These are phyloP conservation scores for Urosaurus nigricauda DNA, from an alignment of 2,797 vertebrate species.

Conservation along the genomic window DNA sequence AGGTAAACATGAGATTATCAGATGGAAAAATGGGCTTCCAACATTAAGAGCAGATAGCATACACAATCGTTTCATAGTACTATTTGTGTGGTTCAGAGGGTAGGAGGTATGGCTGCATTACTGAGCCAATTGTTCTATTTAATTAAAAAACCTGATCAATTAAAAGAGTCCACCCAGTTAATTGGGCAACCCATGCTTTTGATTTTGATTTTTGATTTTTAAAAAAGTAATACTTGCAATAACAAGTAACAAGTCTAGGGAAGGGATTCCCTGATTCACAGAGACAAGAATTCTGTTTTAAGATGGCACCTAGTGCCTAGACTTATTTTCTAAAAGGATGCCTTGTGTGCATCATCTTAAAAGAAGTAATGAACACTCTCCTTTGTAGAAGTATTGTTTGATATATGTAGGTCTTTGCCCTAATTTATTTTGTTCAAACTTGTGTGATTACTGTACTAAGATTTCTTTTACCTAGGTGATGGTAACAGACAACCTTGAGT, in stretches of 20 bases:
- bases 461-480: background rate
- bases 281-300: background rate
- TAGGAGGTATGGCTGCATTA: background rate
- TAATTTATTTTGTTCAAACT: background rate
- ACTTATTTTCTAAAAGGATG: background rate
- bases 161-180: background rate
- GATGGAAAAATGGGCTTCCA: background rate
- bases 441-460: background rate
- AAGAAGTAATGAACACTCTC: background rate
- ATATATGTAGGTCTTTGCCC: background rate
- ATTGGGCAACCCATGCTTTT: background rate
- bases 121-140: background rate
- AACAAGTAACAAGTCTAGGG: background rate
- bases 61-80: background rate
- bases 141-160: background rate
- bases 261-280: background rate
- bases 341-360: background rate
- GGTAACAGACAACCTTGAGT: background rate
- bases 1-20: constrained; percentile 76
- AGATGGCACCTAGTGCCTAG: background rate
- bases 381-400: background rate
- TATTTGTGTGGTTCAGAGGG: background rate
- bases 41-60: background rate
- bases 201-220: background rate
- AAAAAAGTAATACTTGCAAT: background rate